phyloP scores from a whole-genome alignment of 2,888 invertebrate species.

The Eupeodes latifasciatus region DNA sequence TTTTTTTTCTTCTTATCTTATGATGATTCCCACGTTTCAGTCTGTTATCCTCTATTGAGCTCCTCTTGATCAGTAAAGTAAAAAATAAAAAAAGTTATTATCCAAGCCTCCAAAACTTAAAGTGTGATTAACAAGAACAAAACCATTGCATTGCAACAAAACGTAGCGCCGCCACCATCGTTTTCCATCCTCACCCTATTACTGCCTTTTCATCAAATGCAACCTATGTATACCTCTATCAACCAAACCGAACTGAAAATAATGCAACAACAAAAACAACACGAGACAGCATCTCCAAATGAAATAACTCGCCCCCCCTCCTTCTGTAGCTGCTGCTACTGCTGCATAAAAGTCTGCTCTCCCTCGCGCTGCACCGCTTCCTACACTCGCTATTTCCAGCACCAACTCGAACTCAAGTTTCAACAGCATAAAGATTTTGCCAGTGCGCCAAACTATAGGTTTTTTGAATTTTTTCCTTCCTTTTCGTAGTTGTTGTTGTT shows the following conservation, averaged over 20 bases:
- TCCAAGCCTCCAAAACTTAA: conserved; percentile 55
- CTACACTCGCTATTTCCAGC: too few relatives aligned
- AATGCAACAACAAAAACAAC: conserved; percentile 48
- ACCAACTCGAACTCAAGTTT: background rate
- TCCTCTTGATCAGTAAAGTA: background rate
- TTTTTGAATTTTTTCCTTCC: conserved; percentile 27
- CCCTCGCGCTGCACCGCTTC: background rate
- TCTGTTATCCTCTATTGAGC: conserved; percentile 70
- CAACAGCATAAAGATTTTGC: conserved; percentile 6
- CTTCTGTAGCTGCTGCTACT: too few relatives aligned
- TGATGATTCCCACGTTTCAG: conserved; percentile 64
- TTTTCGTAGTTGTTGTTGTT: conserved; percentile 9
- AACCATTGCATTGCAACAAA: conserved; percentile 61
- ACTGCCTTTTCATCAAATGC: background rate
- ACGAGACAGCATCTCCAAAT: conserved; percentile 63
- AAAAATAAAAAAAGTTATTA: background rate
- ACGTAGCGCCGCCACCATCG: conserved; percentile 49
- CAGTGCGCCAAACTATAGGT: conserved; percentile 55
- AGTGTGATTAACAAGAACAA: conserved; percentile 73
- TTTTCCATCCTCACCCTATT: background rate
- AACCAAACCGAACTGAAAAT: conserved; percentile 27
- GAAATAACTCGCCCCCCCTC: conserved; percentile 45
- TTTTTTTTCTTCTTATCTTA: background rate
- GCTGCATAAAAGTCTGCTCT: conserved; percentile 58
- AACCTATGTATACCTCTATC: conserved; percentile 26